Base-by-base conservation (phyloP, 2,888 invertebrate genomes). In the Danaus chrysippus region DNA sequence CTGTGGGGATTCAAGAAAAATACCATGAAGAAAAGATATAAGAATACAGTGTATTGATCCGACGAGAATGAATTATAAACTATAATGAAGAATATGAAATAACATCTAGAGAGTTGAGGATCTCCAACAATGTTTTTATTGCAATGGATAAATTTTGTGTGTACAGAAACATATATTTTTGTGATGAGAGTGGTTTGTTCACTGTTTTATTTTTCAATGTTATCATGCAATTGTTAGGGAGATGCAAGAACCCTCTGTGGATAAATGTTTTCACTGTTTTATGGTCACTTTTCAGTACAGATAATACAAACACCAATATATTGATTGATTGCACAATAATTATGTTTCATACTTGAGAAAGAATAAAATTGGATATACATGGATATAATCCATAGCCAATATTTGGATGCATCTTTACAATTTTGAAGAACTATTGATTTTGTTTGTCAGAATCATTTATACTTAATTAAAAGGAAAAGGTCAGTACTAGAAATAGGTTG, bases 281-380 rank as follows among this genome's bases (percentile, higher is more conserved):
- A 79, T 85, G 81, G 82, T 88, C 86, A 84, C 86, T 83, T 89
- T 89, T 88, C 87, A 88, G 88, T 88, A 83, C 74, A 78, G 76
- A 79, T 78, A 81, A 76, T 78, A 49, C 49, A 73, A 79, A 81
- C 86, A 88, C 84, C 80, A 79, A 79, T 75, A 68, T 76, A 77
- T 76, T 82, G 79, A 83, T 77, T 80, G 75, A 78, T 76, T 81
- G 79, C 83, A 82, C 82, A 81, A 62, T 74, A 72, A 71, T 68
- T 70, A 74, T 71, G 58, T 71, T 69, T 70, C 70, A 68, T 71
- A 69, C 66, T 68, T 71, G 70, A 72, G 68, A 70, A 68, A 61
- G 65, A 68, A 57, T 71, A 67, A 65, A 69, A 66, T 71, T 71
- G 76, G 77, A 76, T 68, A 69, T 66, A 65, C 62, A 71, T 71